Evolutionary conservation across 2,113 vertebrate species (phyloP).

Genomic region (Chlorocebus sabaeus): DNA sequence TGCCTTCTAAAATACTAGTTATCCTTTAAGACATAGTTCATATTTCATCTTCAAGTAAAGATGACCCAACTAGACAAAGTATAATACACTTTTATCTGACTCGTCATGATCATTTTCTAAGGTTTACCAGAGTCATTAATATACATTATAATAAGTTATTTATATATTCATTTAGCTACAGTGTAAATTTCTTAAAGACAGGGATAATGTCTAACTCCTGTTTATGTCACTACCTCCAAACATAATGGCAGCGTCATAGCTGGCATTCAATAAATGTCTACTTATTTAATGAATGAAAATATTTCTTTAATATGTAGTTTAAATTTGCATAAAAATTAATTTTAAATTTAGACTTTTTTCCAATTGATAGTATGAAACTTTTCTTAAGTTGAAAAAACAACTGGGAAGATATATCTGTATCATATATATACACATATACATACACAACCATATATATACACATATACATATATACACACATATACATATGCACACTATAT

Average conservation of each 20-base stretch:
- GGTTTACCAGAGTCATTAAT: not conserved
- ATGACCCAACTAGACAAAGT: not conserved
- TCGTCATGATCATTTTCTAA: not conserved
- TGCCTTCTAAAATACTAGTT: not conserved
- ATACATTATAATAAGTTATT: not conserved
- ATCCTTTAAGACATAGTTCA: not conserved
- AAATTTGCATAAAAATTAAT: not conserved
- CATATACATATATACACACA: not conserved
- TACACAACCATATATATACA: not conserved
- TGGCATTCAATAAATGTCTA: not conserved
- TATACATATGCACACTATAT: not conserved
- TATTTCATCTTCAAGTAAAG: not conserved
- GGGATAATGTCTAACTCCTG: not conserved
- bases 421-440: not conserved
- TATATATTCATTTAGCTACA: not conserved
- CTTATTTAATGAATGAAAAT: not conserved
- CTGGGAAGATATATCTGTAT: not conserved
- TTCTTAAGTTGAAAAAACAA: not conserved
- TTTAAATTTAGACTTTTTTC: conserved; percentile 1
- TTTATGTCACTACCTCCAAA: not conserved
- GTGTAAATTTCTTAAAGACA: not conserved
- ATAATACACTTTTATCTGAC: not conserved
- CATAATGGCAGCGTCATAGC: not conserved
- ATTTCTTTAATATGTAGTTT: not conserved
- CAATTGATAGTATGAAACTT: not conserved